These are phyloP conservation scores for Danio aesculapii DNA, from an alignment of 2,797 vertebrate species.

Conservation along the genomic window DNA sequence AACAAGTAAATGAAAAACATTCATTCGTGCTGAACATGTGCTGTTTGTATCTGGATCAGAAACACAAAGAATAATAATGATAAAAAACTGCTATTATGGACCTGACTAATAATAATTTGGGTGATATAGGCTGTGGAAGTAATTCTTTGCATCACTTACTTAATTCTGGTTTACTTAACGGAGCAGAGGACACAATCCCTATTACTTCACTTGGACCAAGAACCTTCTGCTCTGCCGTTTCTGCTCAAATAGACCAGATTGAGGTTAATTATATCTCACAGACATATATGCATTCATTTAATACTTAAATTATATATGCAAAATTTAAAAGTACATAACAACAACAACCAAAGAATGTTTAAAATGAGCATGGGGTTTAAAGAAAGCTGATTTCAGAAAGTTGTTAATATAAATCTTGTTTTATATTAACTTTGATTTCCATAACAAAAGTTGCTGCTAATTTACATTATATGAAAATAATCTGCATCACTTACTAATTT, in stretches of 20 bases:
- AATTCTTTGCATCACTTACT: slow-evolving; percentile 77
- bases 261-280: not conserved
- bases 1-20: slow-evolving; percentile 10
- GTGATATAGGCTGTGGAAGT: not conserved
- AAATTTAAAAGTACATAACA: not conserved
- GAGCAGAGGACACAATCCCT: slow-evolving; percentile 74
- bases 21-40: not conserved
- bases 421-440: not conserved
- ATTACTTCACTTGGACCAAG: slow-evolving; percentile 61
- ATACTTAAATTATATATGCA: not conserved
- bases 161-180: slow-evolving; percentile 78
- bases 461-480: not conserved
- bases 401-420: not conserved
- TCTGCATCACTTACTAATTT: slow-evolving; percentile 80
- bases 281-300: not conserved
- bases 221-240: slow-evolving; percentile 67
- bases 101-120: not conserved
- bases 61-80: too few species aligned
- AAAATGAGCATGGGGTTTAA: not conserved
- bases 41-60: not conserved
- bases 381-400: too few species aligned
- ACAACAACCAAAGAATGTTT: not conserved
- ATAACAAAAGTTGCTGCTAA: not conserved
- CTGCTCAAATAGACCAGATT: slow-evolving; percentile 63
- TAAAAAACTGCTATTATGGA: not conserved